These are phyloP conservation scores for Apis mellifera DNA, from an alignment of 1,140 invertebrate species.

Conservation along the genomic window DNA sequence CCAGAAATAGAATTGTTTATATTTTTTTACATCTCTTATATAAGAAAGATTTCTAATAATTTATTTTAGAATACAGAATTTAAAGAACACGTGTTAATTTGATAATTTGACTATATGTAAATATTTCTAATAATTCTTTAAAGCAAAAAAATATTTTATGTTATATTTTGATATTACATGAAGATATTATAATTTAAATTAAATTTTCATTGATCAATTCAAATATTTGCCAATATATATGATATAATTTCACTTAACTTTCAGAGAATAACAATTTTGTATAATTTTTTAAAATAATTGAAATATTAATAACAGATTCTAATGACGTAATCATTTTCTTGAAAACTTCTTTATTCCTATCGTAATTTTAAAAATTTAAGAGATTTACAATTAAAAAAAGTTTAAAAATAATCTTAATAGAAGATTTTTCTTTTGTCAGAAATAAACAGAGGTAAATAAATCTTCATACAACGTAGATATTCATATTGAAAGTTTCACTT, in stretches of 20 bases:
- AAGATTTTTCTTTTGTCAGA: neutral
- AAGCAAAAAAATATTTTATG: no score
- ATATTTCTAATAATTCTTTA: no score
- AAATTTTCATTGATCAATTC: no score
- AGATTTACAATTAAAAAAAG: neutral
- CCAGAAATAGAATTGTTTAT: neutral
- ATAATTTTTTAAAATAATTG: neutral
- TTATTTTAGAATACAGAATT: neutral
- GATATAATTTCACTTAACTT: no score
- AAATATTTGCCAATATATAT: no score
- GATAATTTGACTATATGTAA: no score
- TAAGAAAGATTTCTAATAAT: neutral
- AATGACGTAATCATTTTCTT: neutral
- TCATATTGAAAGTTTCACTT: neutral
- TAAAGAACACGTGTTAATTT: no score
- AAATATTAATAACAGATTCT: neutral
- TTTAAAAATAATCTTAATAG: neutral
- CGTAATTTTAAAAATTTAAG: no score
- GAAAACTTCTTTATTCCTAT: neutral
- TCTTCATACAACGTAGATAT: neutral
- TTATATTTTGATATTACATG: no score
- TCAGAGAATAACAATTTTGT: no score
- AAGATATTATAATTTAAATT: no score
- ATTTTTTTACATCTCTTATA: neutral
- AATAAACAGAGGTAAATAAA: neutral